Conservation (phyloP, 2,888 invertebrate genomes). For the Nomada ruficornis region DNA sequence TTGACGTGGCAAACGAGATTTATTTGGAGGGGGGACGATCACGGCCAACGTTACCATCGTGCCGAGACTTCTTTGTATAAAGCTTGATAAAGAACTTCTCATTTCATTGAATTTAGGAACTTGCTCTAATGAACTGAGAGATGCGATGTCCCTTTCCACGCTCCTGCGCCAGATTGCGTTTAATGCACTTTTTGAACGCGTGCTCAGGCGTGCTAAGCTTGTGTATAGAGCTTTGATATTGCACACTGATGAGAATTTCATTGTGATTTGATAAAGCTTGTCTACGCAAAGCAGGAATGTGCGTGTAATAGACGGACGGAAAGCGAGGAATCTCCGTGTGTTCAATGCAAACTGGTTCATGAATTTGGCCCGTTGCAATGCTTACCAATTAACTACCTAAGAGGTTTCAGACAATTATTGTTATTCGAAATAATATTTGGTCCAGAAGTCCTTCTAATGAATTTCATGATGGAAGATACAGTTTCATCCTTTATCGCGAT, state of each 20-base stretch:
- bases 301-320: constrained; percentile 6
- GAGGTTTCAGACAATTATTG: not conserved
- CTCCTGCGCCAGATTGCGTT: not conserved
- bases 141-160: not conserved
- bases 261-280: constrained; percentile 22
- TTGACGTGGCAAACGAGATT: constrained; percentile 24
- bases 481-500: not conserved
- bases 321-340: constrained; percentile 6
- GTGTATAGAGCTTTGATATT: constrained; percentile 11
- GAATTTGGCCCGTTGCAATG: not conserved
- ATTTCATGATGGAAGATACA: too few relatives aligned
- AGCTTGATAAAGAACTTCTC: constrained; percentile 2
- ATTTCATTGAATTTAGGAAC: not conserved
- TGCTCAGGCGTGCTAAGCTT: not conserved
- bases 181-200: not conserved
- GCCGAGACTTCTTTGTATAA: constrained; percentile 2
- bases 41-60: constrained; percentile 9
- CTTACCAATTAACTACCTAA: not conserved
- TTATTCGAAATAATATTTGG: not conserved
- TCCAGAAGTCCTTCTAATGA: too few relatives aligned
- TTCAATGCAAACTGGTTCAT: not conserved
- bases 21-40: constrained; percentile 34
- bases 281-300: not conserved
- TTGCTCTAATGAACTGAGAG: not conserved
- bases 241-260: constrained; percentile 29